Evolutionary conservation across 1,140 invertebrate genomes (phyloP), one percentile per base, ranked within the genome.

Genomic region (Papilio glaucus): DNA sequence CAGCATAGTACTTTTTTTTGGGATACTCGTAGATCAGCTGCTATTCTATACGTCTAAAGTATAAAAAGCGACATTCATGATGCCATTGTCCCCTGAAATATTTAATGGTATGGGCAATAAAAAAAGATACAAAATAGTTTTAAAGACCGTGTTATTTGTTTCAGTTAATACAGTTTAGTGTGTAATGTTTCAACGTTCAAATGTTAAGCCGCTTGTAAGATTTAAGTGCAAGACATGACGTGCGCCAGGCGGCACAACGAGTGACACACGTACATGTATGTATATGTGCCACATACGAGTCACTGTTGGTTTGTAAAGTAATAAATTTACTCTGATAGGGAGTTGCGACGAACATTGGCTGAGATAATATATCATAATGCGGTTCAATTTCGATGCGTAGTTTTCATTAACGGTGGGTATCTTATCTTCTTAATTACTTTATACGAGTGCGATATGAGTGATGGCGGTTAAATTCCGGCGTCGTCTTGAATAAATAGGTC

Each of bases 321-420:
- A 63, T 63, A 63, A 39, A 63, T 63, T 63, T 39, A 63, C 37
- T 21, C 61, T 63, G 61, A 37, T 63, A 63, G 33, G 9, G 61
- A 18, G 33, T 39, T 39, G 61, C 61, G 61, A 63, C 61, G 15
- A 29, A 8, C 4, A 38, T 37, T 63, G 12, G 29, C 21, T 63
- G 37, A 63, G 37, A 63, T 39, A 63, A 24, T 39, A 21, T 38
- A 39, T 63, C 15, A 37, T 63, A 63, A 63, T 37, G 15, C 33
- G 61, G 29, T 63, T 63, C 15, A 63, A 39, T 63, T 63, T 21
- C 61, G 37, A 63, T 63, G 61, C 61, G 61, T 63, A 63, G 61
- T 63, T 63, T 63, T 38, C 61, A 63, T 63, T 63, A 63, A 63
- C 33, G 33, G 61, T 38, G 15, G 33, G 37, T 63, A 63, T 63